Evolutionary conservation across 2,797 vertebrate genomes (phyloP), one percentile per base, ranked within the genome.

Genomic region (Neosilurus mollespiculum): DNA sequence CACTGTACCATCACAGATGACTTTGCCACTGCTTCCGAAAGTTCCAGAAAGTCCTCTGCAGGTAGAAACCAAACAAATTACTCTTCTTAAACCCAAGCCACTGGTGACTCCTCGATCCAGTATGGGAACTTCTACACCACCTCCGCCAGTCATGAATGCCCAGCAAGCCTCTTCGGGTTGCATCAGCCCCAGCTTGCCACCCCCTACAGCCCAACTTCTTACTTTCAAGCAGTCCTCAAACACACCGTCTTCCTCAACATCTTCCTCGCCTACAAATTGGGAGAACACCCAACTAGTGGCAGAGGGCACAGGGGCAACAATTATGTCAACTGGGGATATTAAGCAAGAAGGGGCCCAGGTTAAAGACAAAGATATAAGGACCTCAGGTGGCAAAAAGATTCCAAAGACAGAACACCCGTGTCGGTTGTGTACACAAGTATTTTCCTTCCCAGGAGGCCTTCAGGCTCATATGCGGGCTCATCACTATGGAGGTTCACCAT

Each of bases 391-490:
- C 90, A 94, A 94, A 91, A 95, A 95, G 85, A 85, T 78, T 18
- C 89, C 95, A 14, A 98, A 96, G 88, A 96, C 96, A 53, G 93
- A 96, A 9, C 97, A 96, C 84, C 96, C 97, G 0, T 99, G 98
- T 81, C 96, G 96, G 49, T 98, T 98, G 88, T 99, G 98, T 84
- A 95, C 97, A 87, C 97, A 98, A 91, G 96, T 97, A 37, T 99
- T 99, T 15, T 86, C 96, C 58, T 97, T 96, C 91, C 96, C 97
- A 0, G 97, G 97, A 2, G 95, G 97, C 30, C 91, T 99, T 89
- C 96, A 97, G 81, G 96, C 97, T 4, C 98, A 99, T 81, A 96
- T 98, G 91, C 96, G 98, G 87, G 59, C 59, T 75, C 96, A 96
- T 87, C 97, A 99, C 90, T 93, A 98, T 71, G 98, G 97, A 83